Conservation (phyloP, 1,140 invertebrate species). For the Trachymyrmex cornetzi region DNA sequence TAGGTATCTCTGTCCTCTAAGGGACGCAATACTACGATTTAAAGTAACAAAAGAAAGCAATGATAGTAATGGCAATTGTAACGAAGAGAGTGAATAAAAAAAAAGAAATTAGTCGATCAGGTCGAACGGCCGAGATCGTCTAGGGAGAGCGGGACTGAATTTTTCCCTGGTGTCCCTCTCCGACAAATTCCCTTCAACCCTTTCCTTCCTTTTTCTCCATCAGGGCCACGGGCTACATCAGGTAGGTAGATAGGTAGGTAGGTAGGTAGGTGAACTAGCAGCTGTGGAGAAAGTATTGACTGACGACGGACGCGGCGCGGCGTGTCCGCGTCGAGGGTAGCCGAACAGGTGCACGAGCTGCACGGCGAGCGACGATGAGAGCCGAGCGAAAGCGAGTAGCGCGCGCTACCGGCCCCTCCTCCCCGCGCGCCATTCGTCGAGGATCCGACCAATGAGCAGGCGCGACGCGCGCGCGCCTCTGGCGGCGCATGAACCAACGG, state of each 20-base stretch:
- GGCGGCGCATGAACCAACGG: constrained; percentile 51
- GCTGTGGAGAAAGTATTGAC: constrained; percentile 70
- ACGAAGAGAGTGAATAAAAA: background rate
- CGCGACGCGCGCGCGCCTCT: constrained; percentile 34
- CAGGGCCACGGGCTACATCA: constrained; percentile 48
- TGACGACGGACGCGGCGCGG: constrained; percentile 1
- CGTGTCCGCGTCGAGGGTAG: constrained; percentile 4
- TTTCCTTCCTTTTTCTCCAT: constrained; percentile 39
- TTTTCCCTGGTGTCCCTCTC: constrained; percentile 47
- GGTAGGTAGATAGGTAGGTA: constrained; percentile 66
- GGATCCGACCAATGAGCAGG: constrained; percentile 64
- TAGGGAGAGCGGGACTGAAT: constrained; percentile 48
- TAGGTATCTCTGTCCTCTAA: no score
- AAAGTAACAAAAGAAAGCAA: constrained; percentile 3
- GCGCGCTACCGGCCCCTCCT: background rate
- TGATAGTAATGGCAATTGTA: background rate
- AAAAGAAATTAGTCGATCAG: constrained; percentile 7
- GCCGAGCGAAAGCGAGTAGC: constrained; percentile 42
- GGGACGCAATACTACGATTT: background rate
- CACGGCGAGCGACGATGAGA: background rate
- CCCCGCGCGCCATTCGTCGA: constrained; percentile 48
- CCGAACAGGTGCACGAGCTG: background rate
- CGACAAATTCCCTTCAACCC: constrained; percentile 50
- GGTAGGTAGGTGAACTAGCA: constrained; percentile 48
- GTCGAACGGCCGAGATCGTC: constrained; percentile 12